These are phyloP conservation scores for Apogon talboti DNA, from an alignment of 2,797 vertebrate genomes.

Conservation along the genomic window DNA sequence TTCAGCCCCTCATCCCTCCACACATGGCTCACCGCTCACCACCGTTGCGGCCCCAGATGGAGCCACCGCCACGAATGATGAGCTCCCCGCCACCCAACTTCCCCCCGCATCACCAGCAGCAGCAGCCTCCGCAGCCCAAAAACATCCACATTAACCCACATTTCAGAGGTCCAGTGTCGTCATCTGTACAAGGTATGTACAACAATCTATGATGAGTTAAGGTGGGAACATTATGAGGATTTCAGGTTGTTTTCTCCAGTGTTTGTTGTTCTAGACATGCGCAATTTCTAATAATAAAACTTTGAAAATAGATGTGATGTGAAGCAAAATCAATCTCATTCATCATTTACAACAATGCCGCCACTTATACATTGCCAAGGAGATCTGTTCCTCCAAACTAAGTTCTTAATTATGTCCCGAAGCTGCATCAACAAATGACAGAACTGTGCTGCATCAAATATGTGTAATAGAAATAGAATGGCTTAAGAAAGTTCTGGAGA, in stretches of 20 bases:
- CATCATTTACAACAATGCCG: neutral
- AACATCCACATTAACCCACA: slow-evolving; percentile 99
- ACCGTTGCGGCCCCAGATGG: slow-evolving; percentile 88
- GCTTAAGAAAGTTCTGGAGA: no score
- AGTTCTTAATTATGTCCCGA: slow-evolving; percentile 10
- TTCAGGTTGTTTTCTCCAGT: neutral
- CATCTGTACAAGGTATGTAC: slow-evolving; percentile 90
- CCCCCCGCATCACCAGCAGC: slow-evolving; percentile 83
- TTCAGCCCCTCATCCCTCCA: slow-evolving; percentile 90
- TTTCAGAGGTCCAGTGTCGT: slow-evolving; percentile 93
- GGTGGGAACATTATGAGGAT: no score
- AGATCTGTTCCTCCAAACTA: slow-evolving; percentile 1
- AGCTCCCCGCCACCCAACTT: slow-evolving; percentile 86
- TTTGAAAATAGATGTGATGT: neutral
- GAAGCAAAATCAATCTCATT: neutral
- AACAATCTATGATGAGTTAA: no score
- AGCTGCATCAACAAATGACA: slow-evolving; percentile 5
- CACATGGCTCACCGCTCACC: slow-evolving; percentile 91
- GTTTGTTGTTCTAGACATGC: neutral
- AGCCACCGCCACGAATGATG: slow-evolving; percentile 87
- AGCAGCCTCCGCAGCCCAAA: slow-evolving; percentile 80
- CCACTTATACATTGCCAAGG: neutral
- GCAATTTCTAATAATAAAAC: neutral
- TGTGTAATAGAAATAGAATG: no score
- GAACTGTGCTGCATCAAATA: neutral